phyloP scores from a whole-genome alignment of 2,888 invertebrate genomes.

The Seira sanloemensis region DNA sequence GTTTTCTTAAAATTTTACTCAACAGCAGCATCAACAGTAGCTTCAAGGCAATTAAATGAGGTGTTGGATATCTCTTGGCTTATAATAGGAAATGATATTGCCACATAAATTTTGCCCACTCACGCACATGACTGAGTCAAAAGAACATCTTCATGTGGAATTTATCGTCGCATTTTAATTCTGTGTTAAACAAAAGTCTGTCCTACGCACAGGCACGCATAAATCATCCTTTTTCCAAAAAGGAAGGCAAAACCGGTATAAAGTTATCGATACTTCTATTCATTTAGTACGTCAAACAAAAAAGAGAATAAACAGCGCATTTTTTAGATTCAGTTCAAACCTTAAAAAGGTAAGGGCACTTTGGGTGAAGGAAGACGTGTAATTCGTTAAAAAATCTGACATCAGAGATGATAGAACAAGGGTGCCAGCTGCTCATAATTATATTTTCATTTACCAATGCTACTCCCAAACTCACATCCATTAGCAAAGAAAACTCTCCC shows the following conservation, averaged over 20 bases:
- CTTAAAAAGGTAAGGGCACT: background rate
- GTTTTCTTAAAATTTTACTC: no score
- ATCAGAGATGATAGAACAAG: background rate
- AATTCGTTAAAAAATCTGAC: no score
- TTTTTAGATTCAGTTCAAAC: background rate
- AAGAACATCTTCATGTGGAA: background rate
- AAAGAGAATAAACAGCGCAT: no score
- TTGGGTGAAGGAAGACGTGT: no score
- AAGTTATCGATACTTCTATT: no score
- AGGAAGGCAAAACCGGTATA: conserved; percentile 22
- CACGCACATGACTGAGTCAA: background rate
- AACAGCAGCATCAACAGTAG: background rate
- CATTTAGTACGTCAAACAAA: no score
- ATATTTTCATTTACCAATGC: background rate
- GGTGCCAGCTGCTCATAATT: conserved; percentile 41
- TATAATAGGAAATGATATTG: background rate
- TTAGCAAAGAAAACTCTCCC: background rate
- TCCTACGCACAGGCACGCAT: conserved; percentile 2
- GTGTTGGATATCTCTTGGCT: background rate
- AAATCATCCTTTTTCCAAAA: conserved; percentile 22
- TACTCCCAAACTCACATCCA: background rate
- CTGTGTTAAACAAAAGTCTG: conserved; percentile 5
- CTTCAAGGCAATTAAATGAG: background rate
- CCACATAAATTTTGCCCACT: background rate
- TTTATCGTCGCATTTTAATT: conserved; percentile 23